phyloP scores from a whole-genome alignment of 2,888 invertebrate genomes.

The Dryobotodes eremita region DNA sequence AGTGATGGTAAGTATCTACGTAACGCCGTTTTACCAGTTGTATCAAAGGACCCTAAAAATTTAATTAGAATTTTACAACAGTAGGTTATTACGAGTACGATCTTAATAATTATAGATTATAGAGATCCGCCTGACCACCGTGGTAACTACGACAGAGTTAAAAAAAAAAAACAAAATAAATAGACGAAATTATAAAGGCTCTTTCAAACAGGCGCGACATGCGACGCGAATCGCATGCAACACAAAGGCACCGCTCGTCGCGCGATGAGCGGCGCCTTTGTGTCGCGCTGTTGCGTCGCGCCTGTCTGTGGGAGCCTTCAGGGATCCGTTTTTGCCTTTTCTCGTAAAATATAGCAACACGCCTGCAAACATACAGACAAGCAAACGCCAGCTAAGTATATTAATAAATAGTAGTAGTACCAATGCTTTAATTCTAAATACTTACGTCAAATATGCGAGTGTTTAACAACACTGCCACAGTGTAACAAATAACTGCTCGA shows the following conservation, averaged over 20 bases:
- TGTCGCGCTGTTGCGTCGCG: no score
- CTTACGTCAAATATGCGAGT: constrained; percentile 17
- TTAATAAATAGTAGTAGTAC: not conserved
- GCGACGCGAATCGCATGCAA: no score
- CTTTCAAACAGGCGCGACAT: no score
- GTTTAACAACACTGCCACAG: constrained; percentile 19
- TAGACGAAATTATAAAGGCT: no score
- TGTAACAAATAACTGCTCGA: constrained; percentile 3
- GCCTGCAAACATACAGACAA: constrained; percentile 8
- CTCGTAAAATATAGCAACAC: not conserved
- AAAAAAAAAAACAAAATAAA: not conserved
- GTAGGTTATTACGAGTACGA: not conserved
- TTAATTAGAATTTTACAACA: not conserved
- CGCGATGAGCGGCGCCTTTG: no score
- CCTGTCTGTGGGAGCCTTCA: no score
- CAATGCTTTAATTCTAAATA: not conserved
- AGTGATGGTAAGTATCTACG: not conserved
- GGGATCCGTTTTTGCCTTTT: not conserved
- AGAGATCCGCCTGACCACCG: not conserved
- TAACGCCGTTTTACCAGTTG: not conserved
- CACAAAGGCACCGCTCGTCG: no score
- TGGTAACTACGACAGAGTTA: not conserved
- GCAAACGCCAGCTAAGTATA: not conserved
- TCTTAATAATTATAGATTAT: not conserved
- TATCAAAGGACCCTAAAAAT: not conserved